phyloP scores from a whole-genome alignment of 2,888 invertebrate genomes.

The Carterocephalus palaemon region DNA sequence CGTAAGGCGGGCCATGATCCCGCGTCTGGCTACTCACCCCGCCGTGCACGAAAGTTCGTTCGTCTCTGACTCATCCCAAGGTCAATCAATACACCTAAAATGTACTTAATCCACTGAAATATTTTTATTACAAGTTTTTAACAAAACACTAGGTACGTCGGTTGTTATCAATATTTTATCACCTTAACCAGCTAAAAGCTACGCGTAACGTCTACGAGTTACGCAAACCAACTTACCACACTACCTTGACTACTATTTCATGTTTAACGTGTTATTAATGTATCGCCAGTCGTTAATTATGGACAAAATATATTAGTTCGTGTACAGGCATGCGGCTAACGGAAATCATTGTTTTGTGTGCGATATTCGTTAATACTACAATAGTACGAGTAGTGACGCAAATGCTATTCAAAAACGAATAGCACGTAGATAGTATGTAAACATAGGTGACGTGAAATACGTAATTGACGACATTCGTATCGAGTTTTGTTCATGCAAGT shows the following conservation, averaged over 20 bases:
- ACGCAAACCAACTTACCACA: too few relatives aligned
- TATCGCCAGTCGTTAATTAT: too few relatives aligned
- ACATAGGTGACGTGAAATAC: slow-evolving; percentile 22
- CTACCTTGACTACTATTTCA: too few relatives aligned
- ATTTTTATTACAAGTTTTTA: too few relatives aligned
- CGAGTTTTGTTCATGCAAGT: slow-evolving; percentile 9
- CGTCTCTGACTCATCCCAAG: slow-evolving; percentile 39
- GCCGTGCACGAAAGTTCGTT: slow-evolving; percentile 56
- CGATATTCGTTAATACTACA: slow-evolving; percentile 1
- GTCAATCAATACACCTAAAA: slow-evolving; percentile 18
- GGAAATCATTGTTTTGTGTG: slow-evolving; percentile 12
- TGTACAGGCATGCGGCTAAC: neutral
- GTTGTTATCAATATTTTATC: too few relatives aligned
- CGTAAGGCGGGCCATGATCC: slow-evolving; percentile 51
- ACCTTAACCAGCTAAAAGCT: too few relatives aligned
- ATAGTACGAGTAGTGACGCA: slow-evolving; percentile 17
- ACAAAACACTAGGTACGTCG: neutral
- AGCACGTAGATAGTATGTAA: slow-evolving; percentile 10
- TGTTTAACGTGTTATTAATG: too few relatives aligned
- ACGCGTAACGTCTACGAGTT: too few relatives aligned
- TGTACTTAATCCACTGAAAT: slow-evolving; percentile 8
- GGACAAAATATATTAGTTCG: too few relatives aligned
- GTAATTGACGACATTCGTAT: slow-evolving; percentile 19
- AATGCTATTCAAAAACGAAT: slow-evolving; percentile 16
- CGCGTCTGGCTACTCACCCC: slow-evolving; percentile 60